Conservation (phyloP, 2,113 vertebrate species). For the Rhabdomys dilectus region DNA sequence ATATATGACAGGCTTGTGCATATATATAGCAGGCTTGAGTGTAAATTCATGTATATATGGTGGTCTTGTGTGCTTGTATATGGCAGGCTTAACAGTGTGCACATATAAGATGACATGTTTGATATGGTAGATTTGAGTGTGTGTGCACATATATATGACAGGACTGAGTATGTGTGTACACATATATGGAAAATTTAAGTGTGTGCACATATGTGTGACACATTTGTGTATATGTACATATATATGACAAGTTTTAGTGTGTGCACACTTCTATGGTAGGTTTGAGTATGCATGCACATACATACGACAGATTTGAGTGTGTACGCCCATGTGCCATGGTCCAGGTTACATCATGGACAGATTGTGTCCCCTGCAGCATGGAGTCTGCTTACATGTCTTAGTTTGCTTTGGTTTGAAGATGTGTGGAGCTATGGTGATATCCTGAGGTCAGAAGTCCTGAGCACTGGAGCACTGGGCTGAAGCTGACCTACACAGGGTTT, state of each 20-base stretch:
- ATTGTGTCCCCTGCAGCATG: background rate
- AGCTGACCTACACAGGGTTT: background rate
- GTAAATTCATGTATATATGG: background rate
- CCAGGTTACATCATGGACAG: background rate
- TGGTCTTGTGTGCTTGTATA: no score
- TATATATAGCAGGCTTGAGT: background rate
- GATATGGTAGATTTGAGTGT: background rate
- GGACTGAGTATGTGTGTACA: background rate
- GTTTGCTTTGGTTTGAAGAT: background rate
- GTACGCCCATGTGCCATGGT: background rate
- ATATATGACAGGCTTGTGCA: background rate
- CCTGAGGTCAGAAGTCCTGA: background rate
- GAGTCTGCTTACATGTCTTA: background rate
- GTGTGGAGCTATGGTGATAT: background rate
- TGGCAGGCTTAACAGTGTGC: background rate
- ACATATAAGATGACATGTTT: background rate
- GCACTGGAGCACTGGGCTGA: background rate
- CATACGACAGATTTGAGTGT: background rate
- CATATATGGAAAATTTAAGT: background rate
- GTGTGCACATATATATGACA: background rate
- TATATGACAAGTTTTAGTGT: background rate
- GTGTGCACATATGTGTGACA: background rate
- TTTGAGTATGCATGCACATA: background rate
- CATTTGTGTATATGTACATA: background rate
- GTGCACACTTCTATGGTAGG: background rate